Conservation (phyloP, 2,888 invertebrate genomes). For the Tipula unca region DNA sequence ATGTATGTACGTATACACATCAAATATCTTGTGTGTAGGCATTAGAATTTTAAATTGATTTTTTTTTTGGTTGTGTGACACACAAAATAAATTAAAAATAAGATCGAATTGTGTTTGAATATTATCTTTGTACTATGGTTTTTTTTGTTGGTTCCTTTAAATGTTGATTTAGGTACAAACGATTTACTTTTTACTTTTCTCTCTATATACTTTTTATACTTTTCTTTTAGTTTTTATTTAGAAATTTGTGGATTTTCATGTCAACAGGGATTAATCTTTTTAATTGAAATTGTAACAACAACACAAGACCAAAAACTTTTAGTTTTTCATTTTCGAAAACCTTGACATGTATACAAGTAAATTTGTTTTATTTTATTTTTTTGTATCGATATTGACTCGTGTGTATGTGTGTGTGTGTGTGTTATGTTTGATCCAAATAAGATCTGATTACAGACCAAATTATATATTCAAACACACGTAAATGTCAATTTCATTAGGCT, state of each 20-base stretch:
- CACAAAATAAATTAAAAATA: background rate
- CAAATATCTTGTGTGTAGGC: background rate
- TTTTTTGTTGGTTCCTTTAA: background rate
- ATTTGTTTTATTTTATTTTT: too few species aligned
- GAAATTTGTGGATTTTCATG: slow-evolving; percentile 3
- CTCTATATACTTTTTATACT: background rate
- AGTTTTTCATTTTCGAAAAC: background rate
- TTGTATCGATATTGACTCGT: background rate
- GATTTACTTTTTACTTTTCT: background rate
- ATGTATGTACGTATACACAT: background rate
- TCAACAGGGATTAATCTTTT: slow-evolving; percentile 14
- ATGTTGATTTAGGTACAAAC: background rate
- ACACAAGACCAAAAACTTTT: background rate
- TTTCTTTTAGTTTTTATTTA: background rate
- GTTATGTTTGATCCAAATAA: background rate
- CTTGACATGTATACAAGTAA: background rate
- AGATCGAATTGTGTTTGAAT: slow-evolving; percentile 1
- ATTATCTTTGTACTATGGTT: background rate
- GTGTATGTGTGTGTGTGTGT: background rate
- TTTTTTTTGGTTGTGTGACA: background rate
- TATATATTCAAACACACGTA: background rate
- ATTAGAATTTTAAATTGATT: slow-evolving; percentile 8
- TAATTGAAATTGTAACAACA: background rate
- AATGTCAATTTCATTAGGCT: background rate
- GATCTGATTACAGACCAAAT: background rate